Conservation (phyloP, 2,113 vertebrate species). For the Sinocyclocheilus grahami region DNA sequence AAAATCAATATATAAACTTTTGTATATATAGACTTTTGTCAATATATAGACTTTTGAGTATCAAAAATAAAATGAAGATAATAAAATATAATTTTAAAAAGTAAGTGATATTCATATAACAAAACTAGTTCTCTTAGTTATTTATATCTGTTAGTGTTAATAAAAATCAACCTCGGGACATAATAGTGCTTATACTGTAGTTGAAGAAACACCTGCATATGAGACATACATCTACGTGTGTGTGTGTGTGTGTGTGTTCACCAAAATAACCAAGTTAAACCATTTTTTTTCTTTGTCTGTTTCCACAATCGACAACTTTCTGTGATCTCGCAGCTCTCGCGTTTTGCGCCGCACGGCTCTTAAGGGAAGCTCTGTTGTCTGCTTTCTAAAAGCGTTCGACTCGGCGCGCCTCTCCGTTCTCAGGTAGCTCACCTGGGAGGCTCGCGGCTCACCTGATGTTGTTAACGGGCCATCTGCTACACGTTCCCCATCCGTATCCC, state of each 20-base stretch:
- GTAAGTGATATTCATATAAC: too few species aligned
- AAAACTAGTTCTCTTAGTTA: too few species aligned
- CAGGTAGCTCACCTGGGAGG: constrained; percentile 14
- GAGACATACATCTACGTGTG: not conserved
- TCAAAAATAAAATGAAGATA: not conserved
- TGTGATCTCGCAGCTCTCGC: not conserved
- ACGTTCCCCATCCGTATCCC: not conserved
- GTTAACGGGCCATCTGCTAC: constrained; percentile 32
- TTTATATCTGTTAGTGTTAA: not conserved
- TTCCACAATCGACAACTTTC: not conserved
- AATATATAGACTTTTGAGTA: not conserved
- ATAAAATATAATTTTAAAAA: too few species aligned
- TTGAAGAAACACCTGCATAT: not conserved
- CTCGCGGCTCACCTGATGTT: constrained; percentile 27
- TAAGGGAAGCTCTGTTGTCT: constrained; percentile 1
- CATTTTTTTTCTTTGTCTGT: constrained; percentile 8
- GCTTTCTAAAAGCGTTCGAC: not conserved
- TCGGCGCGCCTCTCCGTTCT: not conserved
- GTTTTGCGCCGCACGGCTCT: not conserved
- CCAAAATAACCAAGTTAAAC: not conserved
- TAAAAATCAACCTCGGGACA: not conserved
- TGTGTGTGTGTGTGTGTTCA: not conserved
- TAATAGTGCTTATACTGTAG: not conserved
- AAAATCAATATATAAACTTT: too few species aligned
- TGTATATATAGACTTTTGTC: too few species aligned